Conservation (phyloP, 1,140 invertebrate genomes). For the Calycopis cecrops region DNA sequence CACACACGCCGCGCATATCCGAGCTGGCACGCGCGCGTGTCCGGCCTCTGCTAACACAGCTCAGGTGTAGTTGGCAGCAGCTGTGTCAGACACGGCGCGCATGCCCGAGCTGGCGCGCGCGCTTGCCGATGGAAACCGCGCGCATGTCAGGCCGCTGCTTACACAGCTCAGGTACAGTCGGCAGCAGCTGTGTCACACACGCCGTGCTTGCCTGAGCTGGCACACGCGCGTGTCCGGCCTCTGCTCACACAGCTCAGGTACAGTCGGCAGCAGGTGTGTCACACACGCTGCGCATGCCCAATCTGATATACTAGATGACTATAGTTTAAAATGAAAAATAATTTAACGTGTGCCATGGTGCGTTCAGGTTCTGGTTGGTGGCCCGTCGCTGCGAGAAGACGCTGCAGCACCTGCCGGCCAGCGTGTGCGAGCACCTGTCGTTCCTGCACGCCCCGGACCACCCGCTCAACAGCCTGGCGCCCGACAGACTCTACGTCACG, state of each 20-base stretch:
- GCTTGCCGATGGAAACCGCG: slow-evolving; percentile 68
- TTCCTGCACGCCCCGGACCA: slow-evolving; percentile 87
- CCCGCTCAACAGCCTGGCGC: slow-evolving; percentile 84
- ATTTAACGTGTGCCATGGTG: slow-evolving; percentile 1
- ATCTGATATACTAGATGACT: no score
- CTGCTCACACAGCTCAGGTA: no score
- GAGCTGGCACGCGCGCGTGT: no score
- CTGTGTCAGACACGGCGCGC: slow-evolving; percentile 85
- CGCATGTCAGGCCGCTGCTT: slow-evolving; percentile 44
- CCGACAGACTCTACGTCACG: slow-evolving; percentile 89
- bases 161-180: slow-evolving; percentile 58
- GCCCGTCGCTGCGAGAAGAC: slow-evolving; percentile 95
- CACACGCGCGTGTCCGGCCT: no score
- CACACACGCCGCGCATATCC: no score
- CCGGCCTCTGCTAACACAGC: no score
- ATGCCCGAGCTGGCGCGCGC: slow-evolving; percentile 88
- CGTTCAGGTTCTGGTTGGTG: slow-evolving; percentile 88
- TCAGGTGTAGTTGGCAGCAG: no score
- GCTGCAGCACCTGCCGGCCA: slow-evolving; percentile 92
- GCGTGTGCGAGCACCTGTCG: slow-evolving; percentile 89
- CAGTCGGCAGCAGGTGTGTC: no score
- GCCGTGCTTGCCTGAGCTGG: no score
- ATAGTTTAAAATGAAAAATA: no score
- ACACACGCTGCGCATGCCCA: slow-evolving; percentile 86
- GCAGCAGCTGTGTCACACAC: no score